Percentiles rank a stretch among this genome's conserved stretches.
Evolutionary conservation across 2,888 invertebrate genomes (phyloP).

Genomic region (Colostygia pectinataria): DNA sequence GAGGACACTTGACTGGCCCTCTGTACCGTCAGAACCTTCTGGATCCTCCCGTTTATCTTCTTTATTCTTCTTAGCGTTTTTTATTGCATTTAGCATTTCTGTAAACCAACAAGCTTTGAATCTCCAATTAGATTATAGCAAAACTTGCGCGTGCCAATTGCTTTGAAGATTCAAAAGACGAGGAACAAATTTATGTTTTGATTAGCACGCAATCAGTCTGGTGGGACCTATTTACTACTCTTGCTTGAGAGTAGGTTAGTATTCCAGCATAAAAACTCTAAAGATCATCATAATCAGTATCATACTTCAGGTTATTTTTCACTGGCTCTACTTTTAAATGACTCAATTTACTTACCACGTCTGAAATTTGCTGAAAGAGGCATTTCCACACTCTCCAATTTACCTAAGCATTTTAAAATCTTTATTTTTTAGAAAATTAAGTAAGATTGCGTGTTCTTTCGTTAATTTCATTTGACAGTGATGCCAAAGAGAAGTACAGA

Average conservation of each 20-base stretch:
- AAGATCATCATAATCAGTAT: too few species aligned
- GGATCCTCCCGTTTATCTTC: constrained; percentile 35
- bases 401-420: constrained; percentile 23
- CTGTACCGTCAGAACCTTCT: constrained; percentile 23
- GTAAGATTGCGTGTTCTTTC: constrained; percentile 8
- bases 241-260: too few species aligned
- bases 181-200: too few species aligned
- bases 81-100: constrained; percentile 68
- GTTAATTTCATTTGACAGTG: constrained; percentile 13
- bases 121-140: too few species aligned
- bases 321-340: background rate
- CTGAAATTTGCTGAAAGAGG: constrained; percentile 68
- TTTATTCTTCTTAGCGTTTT: constrained; percentile 63
- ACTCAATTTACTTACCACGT: constrained; percentile 50
- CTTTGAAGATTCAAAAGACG: too few species aligned
- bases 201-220: too few species aligned
- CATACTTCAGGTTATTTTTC: too few species aligned
- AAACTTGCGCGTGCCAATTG: too few species aligned
- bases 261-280: too few species aligned
- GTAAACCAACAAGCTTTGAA: constrained; percentile 27
- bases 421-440: constrained; percentile 8
- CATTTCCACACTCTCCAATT: constrained; percentile 44
- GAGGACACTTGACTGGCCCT: constrained; percentile 12
- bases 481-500: too few species aligned
- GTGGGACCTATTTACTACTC: too few species aligned